Evolutionary conservation across 2,797 vertebrate species (phyloP), one percentile per base, ranked within the genome.

Genomic region (Hypotaenidia philippensis): DNA sequence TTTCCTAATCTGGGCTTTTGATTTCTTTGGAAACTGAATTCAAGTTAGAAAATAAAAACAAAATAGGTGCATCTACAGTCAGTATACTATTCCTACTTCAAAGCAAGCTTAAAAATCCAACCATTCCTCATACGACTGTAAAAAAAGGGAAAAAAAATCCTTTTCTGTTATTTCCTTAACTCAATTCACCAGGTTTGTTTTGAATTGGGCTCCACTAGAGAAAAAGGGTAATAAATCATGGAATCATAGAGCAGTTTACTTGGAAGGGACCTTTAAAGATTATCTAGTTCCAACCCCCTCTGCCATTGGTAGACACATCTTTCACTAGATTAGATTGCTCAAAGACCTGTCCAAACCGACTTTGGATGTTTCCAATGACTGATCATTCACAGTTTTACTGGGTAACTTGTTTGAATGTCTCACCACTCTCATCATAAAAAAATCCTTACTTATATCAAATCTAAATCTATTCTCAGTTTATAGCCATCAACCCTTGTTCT

Each of bases 231-330:
- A 88, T 21, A 68, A 52, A 49, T 26, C 21, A 32, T 2, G 60
- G 34, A 60, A 44, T 38, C 17, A 60, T 7, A 29, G 13, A 74
- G 61, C 1, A 0, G 12, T 66, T 68, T 56, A 4, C 1, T 19
- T 63, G 55, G 55, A 83, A 68, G 10, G 5, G 8, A 34, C 6
- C 36, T 72, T 66, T 61, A 72, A 66, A 71, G 49, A 41, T n/a
- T 27, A 34, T 5, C 3, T n/a, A 56, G 13, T 55, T 60, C 34
- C 32, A 76, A 18, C 3, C 0, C 5, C 4, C 11, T 2, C 34
- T 13, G 5, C 19, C 25, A 34, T 6, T 5, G 9, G 6, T 19
- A 92, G 32, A 9, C 9, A 17, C 5, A 40, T n/a, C n/a, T 57
- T 45, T 57, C 10, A 40, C 29, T 63, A 27, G 16, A 71, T 29